Base-by-base conservation (phyloP, 35 echinoderm and acorn worm species). In the Eucidaris tribuloides region DNA sequence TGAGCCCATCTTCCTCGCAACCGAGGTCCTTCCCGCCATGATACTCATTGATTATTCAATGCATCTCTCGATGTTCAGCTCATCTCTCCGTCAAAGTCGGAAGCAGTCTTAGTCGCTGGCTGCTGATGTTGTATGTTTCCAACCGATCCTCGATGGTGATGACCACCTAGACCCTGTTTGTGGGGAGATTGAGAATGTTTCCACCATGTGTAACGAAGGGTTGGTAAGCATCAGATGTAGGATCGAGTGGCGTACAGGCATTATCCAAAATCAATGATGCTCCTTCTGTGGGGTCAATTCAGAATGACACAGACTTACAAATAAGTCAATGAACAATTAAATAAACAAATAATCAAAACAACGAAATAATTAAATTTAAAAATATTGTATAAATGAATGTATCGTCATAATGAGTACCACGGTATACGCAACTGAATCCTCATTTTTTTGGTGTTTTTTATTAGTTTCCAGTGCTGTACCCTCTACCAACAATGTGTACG, bases 221-320 rank as follows among this genome's bases (percentile, higher is more conserved):
- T 20, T 80, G 41, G 35, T 81, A 84, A 14, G 77, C 42, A 20
- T 56, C 61, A n/a, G 83, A 76, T 25, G 82, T 87, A 49, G 90
- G 91, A 39, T 93, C 86, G 19, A 99, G 61, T 3, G 91, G 95
- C 30, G 86, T 48, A 79, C 93, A 90, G 19, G 79, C 90, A 65
- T 83, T 99, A 79, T 99, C 95, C 20, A 99, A 63, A 56, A 92
- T 78, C 18, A 99, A 42, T 18, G 93, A 64, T 24, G 94, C 84
- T 1, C 94, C 94, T 37, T 43, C 94, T 97, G 41, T 74, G 3
- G n/a, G n/a, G n/a, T n/a, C n/a, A 15, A 41, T 42, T 9, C n/a
- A n/a, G 9, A 52, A 52, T 52, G n/a, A 52, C 48, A 52, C 9
- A 9, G n/a, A n/a, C n/a, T n/a, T n/a, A n/a, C n/a, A n/a, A n/a